phyloP scores from a whole-genome alignment of 2,888 invertebrate genomes.

The Clanis bilineata region DNA sequence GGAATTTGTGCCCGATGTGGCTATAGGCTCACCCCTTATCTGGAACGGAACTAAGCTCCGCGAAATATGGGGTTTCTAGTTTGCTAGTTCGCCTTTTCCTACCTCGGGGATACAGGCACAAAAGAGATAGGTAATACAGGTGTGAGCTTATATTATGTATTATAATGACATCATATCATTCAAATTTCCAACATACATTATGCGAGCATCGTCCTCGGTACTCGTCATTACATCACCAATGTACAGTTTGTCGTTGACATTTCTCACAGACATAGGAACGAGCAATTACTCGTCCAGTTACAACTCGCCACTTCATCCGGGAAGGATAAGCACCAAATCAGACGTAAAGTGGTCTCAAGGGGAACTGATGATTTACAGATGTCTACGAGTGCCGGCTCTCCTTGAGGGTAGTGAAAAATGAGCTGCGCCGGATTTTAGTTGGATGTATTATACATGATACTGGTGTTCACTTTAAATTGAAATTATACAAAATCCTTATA shows the following conservation, averaged over 20 bases:
- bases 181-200: too few relatives aligned
- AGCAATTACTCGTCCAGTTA: constrained; percentile 37
- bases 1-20: too few relatives aligned
- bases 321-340: constrained; percentile 39
- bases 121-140: too few relatives aligned
- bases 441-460: neutral
- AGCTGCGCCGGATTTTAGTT: neutral
- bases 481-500: too few relatives aligned
- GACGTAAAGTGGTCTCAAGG: constrained; percentile 43
- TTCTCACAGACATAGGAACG: constrained; percentile 11
- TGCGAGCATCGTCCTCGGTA: neutral
- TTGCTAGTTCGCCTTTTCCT: too few relatives aligned
- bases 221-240: neutral
- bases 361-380: constrained; percentile 45
- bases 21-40: too few relatives aligned
- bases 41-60: too few relatives aligned
- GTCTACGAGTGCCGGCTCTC: neutral
- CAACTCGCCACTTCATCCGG: constrained; percentile 43
- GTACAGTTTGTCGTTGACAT: neutral
- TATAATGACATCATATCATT: too few relatives aligned
- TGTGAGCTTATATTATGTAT: too few relatives aligned
- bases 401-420: constrained; percentile 7
- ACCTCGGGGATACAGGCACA: too few relatives aligned
- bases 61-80: too few relatives aligned
- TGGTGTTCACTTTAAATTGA: too few relatives aligned